These are phyloP conservation scores for Tholera decimalis DNA, from an alignment of 2,888 invertebrate genomes.

Conservation along the genomic window DNA sequence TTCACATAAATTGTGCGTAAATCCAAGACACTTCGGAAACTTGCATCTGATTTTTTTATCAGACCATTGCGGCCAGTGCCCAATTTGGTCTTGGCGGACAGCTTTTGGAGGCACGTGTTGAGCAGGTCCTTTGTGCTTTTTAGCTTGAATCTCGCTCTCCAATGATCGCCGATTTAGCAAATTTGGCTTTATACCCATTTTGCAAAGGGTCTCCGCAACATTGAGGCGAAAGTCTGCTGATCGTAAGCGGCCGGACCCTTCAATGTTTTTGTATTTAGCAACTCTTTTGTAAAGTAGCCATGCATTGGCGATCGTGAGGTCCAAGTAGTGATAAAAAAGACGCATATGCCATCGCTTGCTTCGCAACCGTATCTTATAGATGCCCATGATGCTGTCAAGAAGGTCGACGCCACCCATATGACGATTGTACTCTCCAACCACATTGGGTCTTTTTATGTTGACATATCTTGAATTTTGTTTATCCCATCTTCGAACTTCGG, in stretches of 20 bases:
- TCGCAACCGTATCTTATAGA: neutral
- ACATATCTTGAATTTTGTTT: neutral
- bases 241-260: neutral
- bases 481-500: slow-evolving; percentile 13
- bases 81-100: slow-evolving; percentile 5
- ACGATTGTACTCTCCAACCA: slow-evolving; percentile 8
- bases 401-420: slow-evolving; percentile 12
- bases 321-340: neutral
- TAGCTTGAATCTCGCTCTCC: neutral
- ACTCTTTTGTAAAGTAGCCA: slow-evolving; percentile 1
- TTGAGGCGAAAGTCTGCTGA: slow-evolving; percentile 1
- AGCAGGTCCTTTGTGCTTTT: neutral
- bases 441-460: neutral
- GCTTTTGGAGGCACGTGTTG: neutral
- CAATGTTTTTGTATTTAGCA: neutral
- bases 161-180: neutral
- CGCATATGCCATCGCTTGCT: neutral
- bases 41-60: slow-evolving; percentile 8
- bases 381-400: slow-evolving; percentile 2
- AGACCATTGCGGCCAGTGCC: slow-evolving; percentile 11
- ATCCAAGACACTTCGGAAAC: slow-evolving; percentile 8
- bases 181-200: neutral
- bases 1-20: neutral
- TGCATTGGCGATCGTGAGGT: neutral
- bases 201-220: neutral